phyloP scores from a whole-genome alignment of 2,888 invertebrate genomes.

The Spisula subtruncata region DNA sequence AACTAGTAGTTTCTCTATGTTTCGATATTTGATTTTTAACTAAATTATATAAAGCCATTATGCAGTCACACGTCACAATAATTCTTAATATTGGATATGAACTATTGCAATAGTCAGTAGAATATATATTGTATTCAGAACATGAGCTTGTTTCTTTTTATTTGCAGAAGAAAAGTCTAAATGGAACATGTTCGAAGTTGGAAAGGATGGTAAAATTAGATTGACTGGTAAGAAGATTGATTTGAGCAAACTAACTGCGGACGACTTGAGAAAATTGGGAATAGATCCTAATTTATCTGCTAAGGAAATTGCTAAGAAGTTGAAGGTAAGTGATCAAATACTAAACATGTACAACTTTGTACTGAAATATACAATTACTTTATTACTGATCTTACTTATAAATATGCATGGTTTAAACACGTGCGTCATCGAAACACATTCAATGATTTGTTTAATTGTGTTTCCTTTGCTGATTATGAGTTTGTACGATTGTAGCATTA shows the following conservation, averaged over 20 bases:
- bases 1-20: no score
- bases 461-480: no score
- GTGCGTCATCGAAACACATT: not conserved
- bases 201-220: slow-evolving; percentile 81
- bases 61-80: no score
- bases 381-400: no score
- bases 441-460: not conserved
- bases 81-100: no score
- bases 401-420: no score
- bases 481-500: no score
- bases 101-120: no score
- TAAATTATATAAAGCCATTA: no score
- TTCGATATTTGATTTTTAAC: no score
- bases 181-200: slow-evolving; percentile 78
- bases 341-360: not conserved
- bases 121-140: no score
- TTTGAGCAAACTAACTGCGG: slow-evolving; percentile 82
- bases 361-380: no score
- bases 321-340: slow-evolving; percentile 75
- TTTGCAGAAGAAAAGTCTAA: not conserved
- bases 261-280: slow-evolving; percentile 83
- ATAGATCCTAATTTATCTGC: slow-evolving; percentile 84
- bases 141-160: not conserved
- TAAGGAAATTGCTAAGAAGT: slow-evolving; percentile 82
- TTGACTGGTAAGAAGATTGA: slow-evolving; percentile 84